These are phyloP conservation scores for Harpagoxenus sublaevis DNA, from an alignment of 2,888 invertebrate species.

Conservation along the genomic window DNA sequence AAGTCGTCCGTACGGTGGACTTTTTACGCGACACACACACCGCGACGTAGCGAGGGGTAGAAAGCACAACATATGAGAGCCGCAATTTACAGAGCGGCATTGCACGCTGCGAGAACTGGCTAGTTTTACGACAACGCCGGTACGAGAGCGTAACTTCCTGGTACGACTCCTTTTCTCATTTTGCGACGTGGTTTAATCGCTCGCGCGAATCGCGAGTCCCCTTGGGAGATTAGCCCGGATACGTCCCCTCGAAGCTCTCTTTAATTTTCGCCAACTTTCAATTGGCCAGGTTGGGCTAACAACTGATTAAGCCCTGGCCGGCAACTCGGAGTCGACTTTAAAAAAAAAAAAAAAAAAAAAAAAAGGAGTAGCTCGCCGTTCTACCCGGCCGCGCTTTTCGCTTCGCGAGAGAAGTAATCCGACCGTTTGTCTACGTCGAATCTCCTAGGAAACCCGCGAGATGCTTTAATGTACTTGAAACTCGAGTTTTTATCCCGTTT, in stretches of 20 bases:
- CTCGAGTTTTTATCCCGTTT: slow-evolving; percentile 31
- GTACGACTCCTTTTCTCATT: slow-evolving; percentile 30
- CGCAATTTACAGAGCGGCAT: slow-evolving; percentile 45
- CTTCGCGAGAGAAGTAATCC: slow-evolving; percentile 54
- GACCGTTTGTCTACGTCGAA: slow-evolving; percentile 57
- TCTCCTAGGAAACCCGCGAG: slow-evolving; percentile 52
- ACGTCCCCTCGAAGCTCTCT: slow-evolving; percentile 37
- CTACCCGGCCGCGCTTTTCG: slow-evolving; percentile 49
- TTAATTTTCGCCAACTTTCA: slow-evolving; percentile 57
- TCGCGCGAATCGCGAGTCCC: slow-evolving; percentile 9
- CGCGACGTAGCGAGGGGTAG: slow-evolving; percentile 1
- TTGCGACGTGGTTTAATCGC: slow-evolving; percentile 42
- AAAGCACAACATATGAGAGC: slow-evolving; percentile 34
- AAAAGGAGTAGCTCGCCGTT: slow-evolving; percentile 21
- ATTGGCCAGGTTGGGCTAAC: slow-evolving; percentile 42
- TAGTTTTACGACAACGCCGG: slow-evolving; percentile 34
- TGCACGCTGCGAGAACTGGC: slow-evolving; percentile 5
- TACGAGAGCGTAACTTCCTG: slow-evolving; percentile 33
- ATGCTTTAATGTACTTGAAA: slow-evolving; percentile 54
- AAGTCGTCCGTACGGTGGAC: slow-evolving; percentile 41
- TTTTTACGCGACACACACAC: slow-evolving; percentile 37
- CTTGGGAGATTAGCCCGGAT: slow-evolving; percentile 16
- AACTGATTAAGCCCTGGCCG: slow-evolving; percentile 48
- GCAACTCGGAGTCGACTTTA: slow-evolving; percentile 20
- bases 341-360: slow-evolving; percentile 20